Conservation (phyloP, 1,140 invertebrate species). For the Neodiprion lecontei region DNA sequence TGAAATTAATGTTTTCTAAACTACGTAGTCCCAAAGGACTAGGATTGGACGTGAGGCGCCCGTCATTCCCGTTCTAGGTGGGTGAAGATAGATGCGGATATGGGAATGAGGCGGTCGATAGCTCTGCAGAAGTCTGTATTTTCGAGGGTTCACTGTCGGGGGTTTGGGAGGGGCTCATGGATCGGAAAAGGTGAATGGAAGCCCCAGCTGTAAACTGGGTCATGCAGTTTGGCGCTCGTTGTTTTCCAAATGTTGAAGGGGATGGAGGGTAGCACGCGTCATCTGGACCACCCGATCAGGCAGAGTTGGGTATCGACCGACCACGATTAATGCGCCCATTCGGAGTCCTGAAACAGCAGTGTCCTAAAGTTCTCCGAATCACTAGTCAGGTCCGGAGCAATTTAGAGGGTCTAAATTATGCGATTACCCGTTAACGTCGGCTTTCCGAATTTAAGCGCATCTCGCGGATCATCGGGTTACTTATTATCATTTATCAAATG, state of each 20-base stretch:
- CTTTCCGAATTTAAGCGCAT: too few species aligned
- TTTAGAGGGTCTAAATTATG: too few species aligned
- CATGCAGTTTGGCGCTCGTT: background rate
- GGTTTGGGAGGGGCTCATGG: background rate
- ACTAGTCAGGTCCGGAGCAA: too few species aligned
- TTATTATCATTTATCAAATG: too few species aligned
- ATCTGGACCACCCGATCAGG: slow-evolving; percentile 22
- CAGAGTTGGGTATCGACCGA: too few species aligned
- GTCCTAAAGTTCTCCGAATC: too few species aligned
- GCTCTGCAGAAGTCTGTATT: background rate
- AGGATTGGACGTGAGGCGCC: background rate
- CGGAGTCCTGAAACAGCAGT: too few species aligned
- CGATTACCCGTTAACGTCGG: too few species aligned
- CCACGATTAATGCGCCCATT: too few species aligned
- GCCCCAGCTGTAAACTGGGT: slow-evolving; percentile 15
- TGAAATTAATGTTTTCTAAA: slow-evolving; percentile 2
- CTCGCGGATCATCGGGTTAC: too few species aligned
- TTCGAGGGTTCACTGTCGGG: background rate
- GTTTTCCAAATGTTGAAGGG: background rate
- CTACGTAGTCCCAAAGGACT: background rate
- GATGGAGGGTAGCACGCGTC: too few species aligned
- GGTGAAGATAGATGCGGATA: background rate
- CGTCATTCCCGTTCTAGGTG: background rate
- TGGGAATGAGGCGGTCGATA: background rate
- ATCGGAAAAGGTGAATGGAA: slow-evolving; percentile 32